Evolutionary conservation across 1,140 invertebrate species (phyloP).

Genomic region (Coenobita brevimanus): DNA sequence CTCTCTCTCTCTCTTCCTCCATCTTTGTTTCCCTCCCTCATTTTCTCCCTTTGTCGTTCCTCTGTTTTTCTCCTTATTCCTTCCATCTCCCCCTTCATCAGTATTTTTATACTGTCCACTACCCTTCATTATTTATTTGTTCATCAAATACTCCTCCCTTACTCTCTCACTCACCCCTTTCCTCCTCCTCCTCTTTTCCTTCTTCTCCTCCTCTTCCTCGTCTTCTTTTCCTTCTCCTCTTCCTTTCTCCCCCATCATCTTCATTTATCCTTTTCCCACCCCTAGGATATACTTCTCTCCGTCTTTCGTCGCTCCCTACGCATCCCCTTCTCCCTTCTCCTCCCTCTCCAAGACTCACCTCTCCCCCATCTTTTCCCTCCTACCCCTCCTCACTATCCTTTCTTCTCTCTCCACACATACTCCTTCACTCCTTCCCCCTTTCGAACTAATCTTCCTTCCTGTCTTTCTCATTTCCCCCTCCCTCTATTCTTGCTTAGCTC

Average conservation of each 20-base stretch:
- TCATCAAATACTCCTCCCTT: too few species aligned
- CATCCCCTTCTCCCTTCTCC: too few species aligned
- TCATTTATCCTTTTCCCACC: too few species aligned
- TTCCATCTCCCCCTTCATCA: too few species aligned
- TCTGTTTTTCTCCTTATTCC: too few species aligned
- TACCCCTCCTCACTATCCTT: neutral
- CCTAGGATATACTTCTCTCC: too few species aligned
- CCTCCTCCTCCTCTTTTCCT: neutral
- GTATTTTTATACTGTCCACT: too few species aligned
- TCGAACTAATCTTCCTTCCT: too few species aligned
- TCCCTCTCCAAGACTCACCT: neutral
- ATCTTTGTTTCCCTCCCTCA: neutral
- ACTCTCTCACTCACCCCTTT: too few species aligned
- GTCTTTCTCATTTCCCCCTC: neutral
- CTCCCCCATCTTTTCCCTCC: neutral
- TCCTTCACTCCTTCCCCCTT: neutral
- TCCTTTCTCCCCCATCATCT: neutral
- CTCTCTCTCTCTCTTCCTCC: slow-evolving; percentile 8
- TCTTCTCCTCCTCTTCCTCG: neutral
- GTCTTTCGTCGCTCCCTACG: too few species aligned
- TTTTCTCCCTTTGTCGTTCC: neutral
- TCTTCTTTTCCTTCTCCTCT: neutral
- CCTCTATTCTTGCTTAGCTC: neutral
- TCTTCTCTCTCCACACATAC: neutral
- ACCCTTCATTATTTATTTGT: too few species aligned